Percentiles rank a stretch among this genome's conserved stretches.
Evolutionary conservation across 2,113 vertebrate genomes (phyloP).

Genomic region (Pteronura brasiliensis): DNA sequence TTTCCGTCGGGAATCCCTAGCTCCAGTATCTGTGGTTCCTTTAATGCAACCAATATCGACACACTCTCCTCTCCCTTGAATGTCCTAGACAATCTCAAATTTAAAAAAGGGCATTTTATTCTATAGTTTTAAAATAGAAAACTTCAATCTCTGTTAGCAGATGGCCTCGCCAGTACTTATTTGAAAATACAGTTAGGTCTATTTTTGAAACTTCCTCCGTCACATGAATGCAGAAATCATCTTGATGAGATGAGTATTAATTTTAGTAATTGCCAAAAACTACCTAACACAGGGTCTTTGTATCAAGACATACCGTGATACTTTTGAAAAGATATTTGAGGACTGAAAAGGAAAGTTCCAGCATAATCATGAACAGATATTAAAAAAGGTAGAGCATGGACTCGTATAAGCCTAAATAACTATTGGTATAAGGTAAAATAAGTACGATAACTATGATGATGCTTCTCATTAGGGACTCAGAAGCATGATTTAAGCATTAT

Average conservation of each 20-base stretch:
- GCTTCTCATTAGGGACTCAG: background rate
- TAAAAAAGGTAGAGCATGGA: background rate
- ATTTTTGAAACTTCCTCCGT: background rate
- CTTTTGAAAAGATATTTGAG: background rate
- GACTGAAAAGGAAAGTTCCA: background rate
- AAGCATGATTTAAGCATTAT: no score
- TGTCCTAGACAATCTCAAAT: background rate
- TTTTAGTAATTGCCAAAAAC: background rate
- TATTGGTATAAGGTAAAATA: background rate
- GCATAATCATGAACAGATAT: no score
- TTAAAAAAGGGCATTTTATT: background rate
- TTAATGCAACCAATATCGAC: background rate
- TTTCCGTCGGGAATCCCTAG: background rate
- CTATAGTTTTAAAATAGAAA: background rate
- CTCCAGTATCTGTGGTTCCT: background rate
- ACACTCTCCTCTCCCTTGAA: background rate
- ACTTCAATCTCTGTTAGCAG: background rate
- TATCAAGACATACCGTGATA: background rate
- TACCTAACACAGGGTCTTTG: background rate
- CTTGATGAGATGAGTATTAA: background rate
- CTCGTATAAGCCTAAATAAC: background rate
- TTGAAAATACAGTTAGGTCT: background rate
- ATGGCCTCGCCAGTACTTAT: background rate
- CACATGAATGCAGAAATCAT: background rate
- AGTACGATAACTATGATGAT: rapidly evolving